Evolutionary conservation across 2,797 vertebrate species (phyloP), one percentile per base, ranked within the genome.

Genomic region (Podarcis lilfordi): DNA sequence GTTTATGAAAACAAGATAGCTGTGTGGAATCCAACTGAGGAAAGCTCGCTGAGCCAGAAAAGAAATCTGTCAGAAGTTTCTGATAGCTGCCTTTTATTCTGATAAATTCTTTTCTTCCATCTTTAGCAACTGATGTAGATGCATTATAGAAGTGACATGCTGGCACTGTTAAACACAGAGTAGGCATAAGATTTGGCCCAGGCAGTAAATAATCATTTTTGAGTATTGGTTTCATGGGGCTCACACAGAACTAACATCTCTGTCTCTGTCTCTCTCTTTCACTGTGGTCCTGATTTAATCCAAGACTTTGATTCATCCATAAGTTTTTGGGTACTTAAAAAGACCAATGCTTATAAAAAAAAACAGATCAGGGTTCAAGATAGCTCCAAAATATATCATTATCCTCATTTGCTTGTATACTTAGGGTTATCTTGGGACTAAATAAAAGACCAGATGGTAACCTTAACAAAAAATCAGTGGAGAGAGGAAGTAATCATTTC

Each of bases 31-130:
- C 89, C 90, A 94, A 84, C 90, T 75, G 92, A 90, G 83, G 86
- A 80, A 94, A 94, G 43, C 86, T 87, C 91, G 91, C 88, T 92
- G 89, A 94, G 89, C 1, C 59, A 89, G 88, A 94, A 93, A 95
- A 95, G 86, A 86, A 93, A 92, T 43, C 82, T 91, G 86, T 89
- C 55, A 94, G 85, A 93, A 88, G 83, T 84, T 88, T 27, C n/a
- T 45, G 86, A 86, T 86, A 92, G 80, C 90, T 90, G 77, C 71
- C 83, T 94, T 90, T 89, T 85, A 89, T 90, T 90, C 86, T 92
- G 84, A 94, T 87, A 93, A 90, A 92, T 82, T 76, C 35, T 80
- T 92, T 93, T 94, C 82, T 91, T 88, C 80, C 83, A 19, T 55
- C 93, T 92, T 85, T 82, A 85, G 79, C 66, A 88, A 89, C 84